phyloP scores from a whole-genome alignment of 2,797 vertebrate genomes.

The Mycteria americana region DNA sequence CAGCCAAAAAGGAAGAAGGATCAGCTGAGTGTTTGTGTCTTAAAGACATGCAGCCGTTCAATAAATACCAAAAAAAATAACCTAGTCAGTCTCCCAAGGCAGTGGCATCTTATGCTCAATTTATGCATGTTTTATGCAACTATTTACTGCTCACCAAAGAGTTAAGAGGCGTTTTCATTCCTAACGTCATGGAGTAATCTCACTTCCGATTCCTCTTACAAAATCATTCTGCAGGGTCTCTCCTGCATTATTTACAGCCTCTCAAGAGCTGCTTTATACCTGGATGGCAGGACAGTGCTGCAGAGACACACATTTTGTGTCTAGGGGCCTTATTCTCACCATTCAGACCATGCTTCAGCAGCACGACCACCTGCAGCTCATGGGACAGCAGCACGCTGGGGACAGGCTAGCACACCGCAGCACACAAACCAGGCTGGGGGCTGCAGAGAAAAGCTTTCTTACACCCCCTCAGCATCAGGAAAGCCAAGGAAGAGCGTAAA shows the following conservation, averaged over 20 bases:
- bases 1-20: constrained; percentile 34
- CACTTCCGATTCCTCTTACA: background rate
- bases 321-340: background rate
- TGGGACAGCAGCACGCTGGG: background rate
- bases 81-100: background rate
- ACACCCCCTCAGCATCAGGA: background rate
- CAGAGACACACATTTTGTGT: background rate
- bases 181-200: background rate
- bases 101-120: background rate
- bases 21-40: constrained; percentile 21
- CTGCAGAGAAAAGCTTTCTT: background rate
- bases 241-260: background rate
- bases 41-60: background rate
- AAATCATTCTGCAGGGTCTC: background rate
- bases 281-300: background rate
- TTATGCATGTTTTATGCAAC: background rate
- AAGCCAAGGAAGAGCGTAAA: background rate
- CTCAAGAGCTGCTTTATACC: background rate
- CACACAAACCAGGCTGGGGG: background rate
- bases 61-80: background rate
- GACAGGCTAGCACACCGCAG: background rate
- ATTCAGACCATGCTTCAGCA: fast-evolving
- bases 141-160: background rate
- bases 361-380: background rate
- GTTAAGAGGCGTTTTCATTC: background rate